Conservation (phyloP, 2,888 invertebrate genomes). For the Corbicula japonica region DNA sequence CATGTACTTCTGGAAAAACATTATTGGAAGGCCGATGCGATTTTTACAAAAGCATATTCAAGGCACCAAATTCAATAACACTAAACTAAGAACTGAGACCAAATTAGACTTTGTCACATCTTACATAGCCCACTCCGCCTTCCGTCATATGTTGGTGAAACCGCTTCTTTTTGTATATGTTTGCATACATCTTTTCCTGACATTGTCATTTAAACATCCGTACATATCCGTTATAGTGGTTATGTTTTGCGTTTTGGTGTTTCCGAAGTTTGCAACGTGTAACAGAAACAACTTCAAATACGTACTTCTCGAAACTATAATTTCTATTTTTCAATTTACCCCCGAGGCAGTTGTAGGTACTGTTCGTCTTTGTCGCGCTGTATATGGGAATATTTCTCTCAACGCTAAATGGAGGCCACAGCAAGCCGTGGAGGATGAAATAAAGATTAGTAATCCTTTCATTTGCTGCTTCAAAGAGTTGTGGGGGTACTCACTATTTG, state of each 20-base stretch:
- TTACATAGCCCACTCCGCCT: slow-evolving; percentile 79
- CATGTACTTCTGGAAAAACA: slow-evolving; percentile 56
- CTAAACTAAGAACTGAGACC: slow-evolving; percentile 64
- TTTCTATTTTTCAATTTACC: slow-evolving; percentile 81
- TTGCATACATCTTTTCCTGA: slow-evolving; percentile 72
- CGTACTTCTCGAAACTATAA: slow-evolving; percentile 76
- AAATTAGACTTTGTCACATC: no score
- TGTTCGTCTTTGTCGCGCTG: slow-evolving; percentile 75
- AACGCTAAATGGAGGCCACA: slow-evolving; percentile 81
- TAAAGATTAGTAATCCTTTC: slow-evolving; percentile 78
- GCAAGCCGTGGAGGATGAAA: slow-evolving; percentile 79
- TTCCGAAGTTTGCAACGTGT: slow-evolving; percentile 80
- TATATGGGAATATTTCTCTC: slow-evolving; percentile 75
- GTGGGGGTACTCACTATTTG: slow-evolving; percentile 78
- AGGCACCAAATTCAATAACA: slow-evolving; percentile 35
- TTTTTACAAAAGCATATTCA: slow-evolving; percentile 45
- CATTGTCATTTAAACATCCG: slow-evolving; percentile 68
- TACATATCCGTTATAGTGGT: slow-evolving; percentile 77
- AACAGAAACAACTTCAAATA: slow-evolving; percentile 74
- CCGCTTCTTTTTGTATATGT: slow-evolving; percentile 77
- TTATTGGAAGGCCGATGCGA: slow-evolving; percentile 50
- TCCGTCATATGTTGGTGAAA: slow-evolving; percentile 81
- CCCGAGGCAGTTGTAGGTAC: slow-evolving; percentile 81
- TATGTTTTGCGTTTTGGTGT: slow-evolving; percentile 77
- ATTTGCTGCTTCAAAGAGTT: slow-evolving; percentile 77